A percentile compares a stretch with the other conserved stretches of the same genome.
Conservation (phyloP, 2,797 vertebrate species). For the Aviceda cuculoides region DNA sequence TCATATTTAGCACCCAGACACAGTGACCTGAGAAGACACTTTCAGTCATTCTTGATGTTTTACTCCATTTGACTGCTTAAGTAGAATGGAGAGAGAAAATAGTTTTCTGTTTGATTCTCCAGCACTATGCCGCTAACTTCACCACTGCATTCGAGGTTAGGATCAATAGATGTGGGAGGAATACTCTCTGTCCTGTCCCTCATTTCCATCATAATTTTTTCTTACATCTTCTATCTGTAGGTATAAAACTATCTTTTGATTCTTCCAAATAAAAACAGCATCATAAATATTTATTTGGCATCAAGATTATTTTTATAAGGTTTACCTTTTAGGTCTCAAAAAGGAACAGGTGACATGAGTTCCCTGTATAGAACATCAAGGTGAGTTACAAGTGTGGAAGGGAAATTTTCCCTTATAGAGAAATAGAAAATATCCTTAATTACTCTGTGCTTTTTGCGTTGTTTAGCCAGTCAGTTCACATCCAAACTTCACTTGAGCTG, state of each 20-base stretch:
- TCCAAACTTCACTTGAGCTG: not conserved
- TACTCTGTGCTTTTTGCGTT: accelerated
- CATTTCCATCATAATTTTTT: not conserved
- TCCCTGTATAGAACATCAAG: not conserved
- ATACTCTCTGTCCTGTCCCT: not conserved
- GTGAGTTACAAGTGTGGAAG: not conserved
- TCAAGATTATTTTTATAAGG: not conserved
- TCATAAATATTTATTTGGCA: not conserved
- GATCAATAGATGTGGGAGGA: not conserved
- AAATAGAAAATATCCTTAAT: not conserved
- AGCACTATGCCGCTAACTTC: not conserved
- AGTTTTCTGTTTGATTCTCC: not conserved
- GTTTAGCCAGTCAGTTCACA: not conserved
- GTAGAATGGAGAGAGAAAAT: not conserved
- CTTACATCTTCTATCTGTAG: not conserved
- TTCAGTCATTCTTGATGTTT: not conserved
- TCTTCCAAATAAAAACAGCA: not conserved
- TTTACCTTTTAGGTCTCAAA: not conserved
- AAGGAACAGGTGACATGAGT: not conserved
- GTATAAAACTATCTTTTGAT: not conserved
- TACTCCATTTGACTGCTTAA: not conserved
- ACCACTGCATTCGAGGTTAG: not conserved
- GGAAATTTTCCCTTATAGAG: not conserved
- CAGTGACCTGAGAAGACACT: not conserved
- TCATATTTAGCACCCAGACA: not conserved